Evolutionary conservation across 1,140 invertebrate species (phyloP), one percentile per base, ranked within the genome.

Genomic region (Riptortus pedestris): DNA sequence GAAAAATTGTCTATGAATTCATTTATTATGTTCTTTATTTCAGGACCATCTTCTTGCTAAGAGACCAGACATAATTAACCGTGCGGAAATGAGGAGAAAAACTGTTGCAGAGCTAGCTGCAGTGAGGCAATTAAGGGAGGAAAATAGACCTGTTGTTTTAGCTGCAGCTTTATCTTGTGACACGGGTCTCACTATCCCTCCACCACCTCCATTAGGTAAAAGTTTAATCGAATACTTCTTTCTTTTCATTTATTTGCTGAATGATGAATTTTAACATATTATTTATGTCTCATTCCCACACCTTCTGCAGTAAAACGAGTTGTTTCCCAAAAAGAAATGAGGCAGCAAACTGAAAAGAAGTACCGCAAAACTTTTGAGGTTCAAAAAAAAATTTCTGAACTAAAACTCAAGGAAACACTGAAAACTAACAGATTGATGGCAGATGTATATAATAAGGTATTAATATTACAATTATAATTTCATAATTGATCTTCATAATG

Each of bases 391-490:
- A 69, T 73, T n/a, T 68, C 69, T 16, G 75, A 78, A 64, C 70
- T 69, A 31, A 78, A 77, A 66, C 73, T 71, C 48, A 76, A 80
- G 70, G 76, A 79, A 62, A 74, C 78, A 48, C 71, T 76, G 16
- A 69, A 72, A 14, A 76, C 76, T 28, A 81, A 81, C 69, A 74
- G 78, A 65, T 66, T 81, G 0, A 79, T 81, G 78, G 79, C 79
- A 3, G 76, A 78, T 67, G 73, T 80, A 65, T 82, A 78, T 72
- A 75, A 77, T 51, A 77, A 69, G 67, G 74, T 75, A 68, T n/a
- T n/a, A n/a, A n/a, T n/a, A n/a, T 67, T 52, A 60, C 20, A 62
- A 16, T 45, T 18, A 52, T 11, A 4, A 16, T 33, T 20, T 29
- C 20, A 5, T 59, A 11, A n/a, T n/a, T n/a, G n/a, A n/a, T n/a